These are phyloP conservation scores for Melanerpes formicivorus DNA, from an alignment of 2,113 vertebrate genomes.

Conservation along the genomic window DNA sequence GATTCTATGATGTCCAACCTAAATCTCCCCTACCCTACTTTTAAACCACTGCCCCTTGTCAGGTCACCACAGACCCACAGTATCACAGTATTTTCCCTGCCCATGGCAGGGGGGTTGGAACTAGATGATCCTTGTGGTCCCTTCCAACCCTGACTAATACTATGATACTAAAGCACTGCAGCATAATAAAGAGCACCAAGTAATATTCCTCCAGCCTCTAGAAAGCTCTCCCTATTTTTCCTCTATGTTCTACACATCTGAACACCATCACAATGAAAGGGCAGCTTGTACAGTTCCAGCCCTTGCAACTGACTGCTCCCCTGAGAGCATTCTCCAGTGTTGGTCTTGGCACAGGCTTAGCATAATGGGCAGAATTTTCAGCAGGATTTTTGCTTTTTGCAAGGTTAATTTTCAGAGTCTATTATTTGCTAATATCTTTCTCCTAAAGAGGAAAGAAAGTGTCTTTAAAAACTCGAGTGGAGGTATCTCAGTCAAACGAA, in stretches of 20 bases:
- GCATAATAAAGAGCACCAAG: neutral
- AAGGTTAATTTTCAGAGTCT: neutral
- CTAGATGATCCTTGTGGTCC: too few relatives aligned
- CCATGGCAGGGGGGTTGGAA: too few relatives aligned
- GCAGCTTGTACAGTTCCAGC: neutral
- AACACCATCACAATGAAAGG: neutral
- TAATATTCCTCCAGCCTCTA: neutral
- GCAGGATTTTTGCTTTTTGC: neutral
- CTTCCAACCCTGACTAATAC: too few relatives aligned
- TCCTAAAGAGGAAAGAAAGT: neutral
- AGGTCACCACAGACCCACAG: too few relatives aligned
- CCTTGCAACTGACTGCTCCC: neutral
- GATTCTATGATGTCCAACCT: too few relatives aligned
- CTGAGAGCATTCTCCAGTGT: neutral
- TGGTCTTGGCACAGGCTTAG: neutral
- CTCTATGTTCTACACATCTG: neutral
- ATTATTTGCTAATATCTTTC: neutral
- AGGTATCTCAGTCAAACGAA: neutral
- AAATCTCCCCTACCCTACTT: too few relatives aligned
- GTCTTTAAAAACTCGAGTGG: neutral
- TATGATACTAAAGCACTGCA: neutral
- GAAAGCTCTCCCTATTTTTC: neutral
- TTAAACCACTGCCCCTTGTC: too few relatives aligned
- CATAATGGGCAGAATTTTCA: neutral
- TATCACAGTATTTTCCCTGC: too few relatives aligned